Conservation (phyloP, 2,113 vertebrate species). For the Oxygymnocypris stewartii region DNA sequence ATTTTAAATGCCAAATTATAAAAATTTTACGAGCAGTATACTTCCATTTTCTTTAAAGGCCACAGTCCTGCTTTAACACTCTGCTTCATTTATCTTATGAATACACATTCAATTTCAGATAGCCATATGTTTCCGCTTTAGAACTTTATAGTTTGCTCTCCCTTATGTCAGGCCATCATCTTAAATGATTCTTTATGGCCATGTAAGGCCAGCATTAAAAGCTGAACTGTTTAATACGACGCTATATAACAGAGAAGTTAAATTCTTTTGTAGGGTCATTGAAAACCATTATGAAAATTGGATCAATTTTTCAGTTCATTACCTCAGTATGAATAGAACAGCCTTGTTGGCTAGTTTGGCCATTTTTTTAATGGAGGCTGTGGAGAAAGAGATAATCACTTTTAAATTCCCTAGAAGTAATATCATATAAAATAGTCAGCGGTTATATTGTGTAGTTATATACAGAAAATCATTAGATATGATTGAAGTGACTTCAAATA, state of each 20-base stretch:
- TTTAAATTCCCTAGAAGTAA: background rate
- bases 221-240: slow-evolving; percentile 60
- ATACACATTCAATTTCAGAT: slow-evolving; percentile 46
- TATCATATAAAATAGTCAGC: background rate
- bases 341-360: slow-evolving; percentile 41
- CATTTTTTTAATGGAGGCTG: background rate
- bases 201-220: slow-evolving; percentile 61
- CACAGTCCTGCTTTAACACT: background rate
- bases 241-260: slow-evolving; percentile 66
- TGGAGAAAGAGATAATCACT: background rate
- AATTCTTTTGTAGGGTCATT: slow-evolving; percentile 65
- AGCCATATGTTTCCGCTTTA: slow-evolving; percentile 57
- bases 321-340: slow-evolving; percentile 61
- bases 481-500: background rate
- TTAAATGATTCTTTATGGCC: slow-evolving; percentile 62
- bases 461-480: background rate
- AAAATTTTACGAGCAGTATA: slow-evolving; percentile 18
- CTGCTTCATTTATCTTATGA: slow-evolving; percentile 6
- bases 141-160: slow-evolving; percentile 61
- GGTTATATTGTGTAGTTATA: background rate
- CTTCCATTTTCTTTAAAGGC: slow-evolving; percentile 14
- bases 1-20: slow-evolving; percentile 31
- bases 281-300: slow-evolving; percentile 69
- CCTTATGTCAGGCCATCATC: slow-evolving; percentile 58
- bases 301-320: slow-evolving; percentile 71